A percentile compares a stretch with the other conserved stretches of the same genome.
Conservation (phyloP, 1,140 invertebrate species). For the Zelostemma sp. region DNA sequence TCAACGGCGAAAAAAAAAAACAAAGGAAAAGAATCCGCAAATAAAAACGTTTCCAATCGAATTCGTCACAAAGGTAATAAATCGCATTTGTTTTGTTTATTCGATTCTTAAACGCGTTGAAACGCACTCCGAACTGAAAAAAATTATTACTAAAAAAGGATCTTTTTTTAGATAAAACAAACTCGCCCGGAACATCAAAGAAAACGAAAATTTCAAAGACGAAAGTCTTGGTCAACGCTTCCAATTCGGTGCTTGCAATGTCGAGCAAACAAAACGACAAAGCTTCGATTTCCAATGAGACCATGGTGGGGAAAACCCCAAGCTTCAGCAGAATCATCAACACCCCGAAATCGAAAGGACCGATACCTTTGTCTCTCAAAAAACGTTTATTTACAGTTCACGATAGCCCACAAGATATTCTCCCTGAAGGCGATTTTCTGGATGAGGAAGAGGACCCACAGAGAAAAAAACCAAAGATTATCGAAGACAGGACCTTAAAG, state of each 20-base stretch:
- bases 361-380: slow-evolving; percentile 9
- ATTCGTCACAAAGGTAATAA: too few species aligned
- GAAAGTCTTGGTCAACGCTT: slow-evolving; percentile 19
- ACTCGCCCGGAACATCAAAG: too few species aligned
- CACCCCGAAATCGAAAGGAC: not conserved
- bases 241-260: not conserved
- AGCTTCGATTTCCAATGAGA: not conserved
- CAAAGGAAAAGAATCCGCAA: too few species aligned
- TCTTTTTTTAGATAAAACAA: too few species aligned
- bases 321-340: slow-evolving; percentile 18
- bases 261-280: not conserved
- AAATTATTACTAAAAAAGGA: too few species aligned
- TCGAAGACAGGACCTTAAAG: not conserved
- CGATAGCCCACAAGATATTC: slow-evolving; percentile 10
- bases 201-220: too few species aligned
- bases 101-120: too few species aligned
- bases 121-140: too few species aligned
- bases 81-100: too few species aligned
- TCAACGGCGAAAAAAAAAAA: too few species aligned
- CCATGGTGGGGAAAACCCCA: not conserved
- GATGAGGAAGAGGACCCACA: not conserved
- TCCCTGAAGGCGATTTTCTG: too few species aligned
- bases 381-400: slow-evolving; percentile 30
- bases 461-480: not conserved
- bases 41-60: too few species aligned